phyloP scores from a whole-genome alignment of 2,888 invertebrate genomes.

The Neoitamus cyanurus region DNA sequence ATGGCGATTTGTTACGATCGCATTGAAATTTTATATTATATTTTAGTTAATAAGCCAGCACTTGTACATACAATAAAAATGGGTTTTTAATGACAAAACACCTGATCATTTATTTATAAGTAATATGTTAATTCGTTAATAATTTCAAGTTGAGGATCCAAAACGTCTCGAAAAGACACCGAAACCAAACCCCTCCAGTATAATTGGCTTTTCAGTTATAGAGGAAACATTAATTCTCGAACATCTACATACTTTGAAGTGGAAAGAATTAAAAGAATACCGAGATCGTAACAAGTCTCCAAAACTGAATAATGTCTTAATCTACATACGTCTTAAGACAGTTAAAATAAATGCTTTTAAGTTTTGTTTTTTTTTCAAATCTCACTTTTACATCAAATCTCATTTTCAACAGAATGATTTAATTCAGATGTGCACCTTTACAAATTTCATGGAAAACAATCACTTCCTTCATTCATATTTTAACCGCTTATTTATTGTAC shows the following conservation, averaged over 20 bases:
- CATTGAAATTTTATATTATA: background rate
- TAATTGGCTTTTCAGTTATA: background rate
- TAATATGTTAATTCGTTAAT: background rate
- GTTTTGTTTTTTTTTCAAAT: background rate
- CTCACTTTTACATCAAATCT: background rate
- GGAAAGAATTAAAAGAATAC: background rate
- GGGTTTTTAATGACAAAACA: background rate
- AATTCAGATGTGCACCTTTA: background rate
- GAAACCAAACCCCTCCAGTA: background rate
- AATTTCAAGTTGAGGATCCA: background rate
- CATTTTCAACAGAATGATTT: background rate
- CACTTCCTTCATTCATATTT: constrained; percentile 20
- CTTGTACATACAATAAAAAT: too few relatives aligned
- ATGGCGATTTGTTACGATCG: constrained; percentile 15
- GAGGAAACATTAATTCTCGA: background rate
- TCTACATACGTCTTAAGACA: constrained; percentile 17
- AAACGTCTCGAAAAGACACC: background rate
- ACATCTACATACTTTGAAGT: background rate
- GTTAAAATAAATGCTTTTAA: constrained; percentile 20
- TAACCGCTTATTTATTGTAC: constrained; percentile 31
- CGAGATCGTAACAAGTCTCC: constrained; percentile 16
- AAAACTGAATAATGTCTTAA: background rate
- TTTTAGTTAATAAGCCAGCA: background rate
- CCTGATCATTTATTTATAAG: background rate
- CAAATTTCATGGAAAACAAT: background rate